A percentile compares a stretch with the other conserved stretches of the same genome.
Conservation (phyloP, 2,888 invertebrate genomes). For the Lithosia quadra region DNA sequence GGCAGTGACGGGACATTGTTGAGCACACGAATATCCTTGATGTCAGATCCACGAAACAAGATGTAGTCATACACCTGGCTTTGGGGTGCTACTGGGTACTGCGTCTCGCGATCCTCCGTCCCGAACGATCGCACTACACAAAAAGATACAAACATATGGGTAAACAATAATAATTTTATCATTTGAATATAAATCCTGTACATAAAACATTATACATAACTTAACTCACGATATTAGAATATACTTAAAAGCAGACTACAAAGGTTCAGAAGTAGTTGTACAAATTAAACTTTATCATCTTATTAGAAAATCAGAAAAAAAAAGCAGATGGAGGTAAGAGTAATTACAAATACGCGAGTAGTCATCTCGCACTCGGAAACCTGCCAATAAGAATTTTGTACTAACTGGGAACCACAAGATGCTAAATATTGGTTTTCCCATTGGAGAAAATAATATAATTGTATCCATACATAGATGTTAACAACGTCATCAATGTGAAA, state of each 20-base stretch:
- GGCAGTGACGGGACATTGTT: constrained; percentile 94
- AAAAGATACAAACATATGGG: constrained; percentile 42
- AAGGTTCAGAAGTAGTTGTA: background rate
- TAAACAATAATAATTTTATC: constrained; percentile 18
- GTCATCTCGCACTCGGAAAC: background rate
- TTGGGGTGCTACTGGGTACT: constrained; percentile 97
- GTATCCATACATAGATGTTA: constrained; percentile 40
- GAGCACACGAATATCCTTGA: constrained; percentile 99
- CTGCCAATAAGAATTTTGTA: background rate
- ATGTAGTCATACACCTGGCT: constrained; percentile 99
- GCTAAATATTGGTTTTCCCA: background rate
- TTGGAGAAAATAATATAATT: constrained; percentile 25
- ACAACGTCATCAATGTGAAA: constrained; percentile 84
- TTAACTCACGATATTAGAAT: background rate
- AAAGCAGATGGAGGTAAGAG: background rate
- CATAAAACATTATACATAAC: background rate
- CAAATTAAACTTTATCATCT: background rate
- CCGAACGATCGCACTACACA: constrained; percentile 98
- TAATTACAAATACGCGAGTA: background rate
- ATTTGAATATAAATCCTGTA: too few species aligned
- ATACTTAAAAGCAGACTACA: background rate
- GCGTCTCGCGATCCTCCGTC: constrained; percentile 98
- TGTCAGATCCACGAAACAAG: constrained; percentile 98
- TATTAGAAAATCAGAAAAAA: background rate
- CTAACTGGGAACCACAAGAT: background rate